These are phyloP conservation scores for Grammomys dolichurus DNA, from an alignment of 2,113 vertebrate species.

Conservation along the genomic window DNA sequence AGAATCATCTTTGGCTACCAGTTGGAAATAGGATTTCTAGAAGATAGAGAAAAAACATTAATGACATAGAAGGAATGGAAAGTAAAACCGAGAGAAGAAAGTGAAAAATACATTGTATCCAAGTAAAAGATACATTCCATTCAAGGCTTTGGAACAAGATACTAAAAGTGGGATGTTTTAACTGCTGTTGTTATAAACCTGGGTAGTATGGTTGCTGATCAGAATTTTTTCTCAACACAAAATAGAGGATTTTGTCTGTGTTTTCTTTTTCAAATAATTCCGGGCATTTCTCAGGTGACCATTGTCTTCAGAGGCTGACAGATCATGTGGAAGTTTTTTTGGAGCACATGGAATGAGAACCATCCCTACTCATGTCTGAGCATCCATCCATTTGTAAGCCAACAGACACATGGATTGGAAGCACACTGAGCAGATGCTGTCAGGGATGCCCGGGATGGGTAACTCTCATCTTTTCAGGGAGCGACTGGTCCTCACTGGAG, in stretches of 20 bases:
- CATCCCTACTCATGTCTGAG: background rate
- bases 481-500: background rate
- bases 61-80: background rate
- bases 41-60: background rate
- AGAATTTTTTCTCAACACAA: slow-evolving; percentile 30
- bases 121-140: slow-evolving; percentile 27
- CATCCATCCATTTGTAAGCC: background rate
- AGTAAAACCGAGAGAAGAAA: background rate
- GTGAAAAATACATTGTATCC: background rate
- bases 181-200: background rate
- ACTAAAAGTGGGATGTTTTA: background rate
- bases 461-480: background rate
- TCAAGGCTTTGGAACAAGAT: background rate
- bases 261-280: background rate
- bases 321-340: background rate
- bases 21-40: background rate
- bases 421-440: background rate
- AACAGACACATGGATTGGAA: rapidly evolving
- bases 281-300: background rate
- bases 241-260: background rate
- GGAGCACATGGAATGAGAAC: background rate
- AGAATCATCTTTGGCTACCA: background rate
- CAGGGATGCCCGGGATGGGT: background rate
- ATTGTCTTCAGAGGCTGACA: background rate
- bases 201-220: background rate